Conservation (phyloP, 2,888 invertebrate species). For the Atherix ibis region DNA sequence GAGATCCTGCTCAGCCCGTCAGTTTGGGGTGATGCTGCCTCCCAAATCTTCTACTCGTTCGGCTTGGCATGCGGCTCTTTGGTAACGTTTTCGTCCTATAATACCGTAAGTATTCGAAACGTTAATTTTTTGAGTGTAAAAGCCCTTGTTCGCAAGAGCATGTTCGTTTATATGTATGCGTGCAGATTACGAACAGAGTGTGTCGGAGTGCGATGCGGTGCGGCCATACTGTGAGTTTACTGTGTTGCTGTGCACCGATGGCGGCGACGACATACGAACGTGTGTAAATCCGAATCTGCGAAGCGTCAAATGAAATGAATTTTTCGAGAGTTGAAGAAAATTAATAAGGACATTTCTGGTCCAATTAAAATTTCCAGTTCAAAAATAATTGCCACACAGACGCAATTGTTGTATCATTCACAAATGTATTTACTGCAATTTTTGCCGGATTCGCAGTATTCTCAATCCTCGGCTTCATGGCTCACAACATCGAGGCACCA, state of each 20-base stretch:
- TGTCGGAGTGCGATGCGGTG: too few species aligned
- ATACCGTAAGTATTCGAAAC: constrained; percentile 22
- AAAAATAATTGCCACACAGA: constrained; percentile 57
- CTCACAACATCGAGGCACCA: constrained; percentile 45
- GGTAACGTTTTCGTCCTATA: constrained; percentile 63
- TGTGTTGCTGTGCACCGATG: too few species aligned
- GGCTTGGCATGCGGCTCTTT: constrained; percentile 61
- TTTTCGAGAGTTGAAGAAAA: too few species aligned
- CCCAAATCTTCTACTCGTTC: constrained; percentile 72
- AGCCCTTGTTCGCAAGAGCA: too few species aligned
- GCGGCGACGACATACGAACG: too few species aligned
- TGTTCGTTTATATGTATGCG: too few species aligned
- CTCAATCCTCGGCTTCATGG: constrained; percentile 60
- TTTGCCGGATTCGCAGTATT: constrained; percentile 70
- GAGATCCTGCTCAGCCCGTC: constrained; percentile 42
- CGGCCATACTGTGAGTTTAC: too few species aligned
- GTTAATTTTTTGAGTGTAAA: too few species aligned
- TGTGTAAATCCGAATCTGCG: too few species aligned
- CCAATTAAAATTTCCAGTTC: constrained; percentile 33
- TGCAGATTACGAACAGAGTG: too few species aligned
- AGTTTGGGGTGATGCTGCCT: constrained; percentile 72
- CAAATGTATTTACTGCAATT: constrained; percentile 55
- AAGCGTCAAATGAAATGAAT: too few species aligned
- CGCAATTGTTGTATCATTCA: constrained; percentile 52
- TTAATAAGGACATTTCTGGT: too few species aligned